phyloP scores from a whole-genome alignment of 1,140 invertebrate species.

The Lordiphosa mommai region DNA sequence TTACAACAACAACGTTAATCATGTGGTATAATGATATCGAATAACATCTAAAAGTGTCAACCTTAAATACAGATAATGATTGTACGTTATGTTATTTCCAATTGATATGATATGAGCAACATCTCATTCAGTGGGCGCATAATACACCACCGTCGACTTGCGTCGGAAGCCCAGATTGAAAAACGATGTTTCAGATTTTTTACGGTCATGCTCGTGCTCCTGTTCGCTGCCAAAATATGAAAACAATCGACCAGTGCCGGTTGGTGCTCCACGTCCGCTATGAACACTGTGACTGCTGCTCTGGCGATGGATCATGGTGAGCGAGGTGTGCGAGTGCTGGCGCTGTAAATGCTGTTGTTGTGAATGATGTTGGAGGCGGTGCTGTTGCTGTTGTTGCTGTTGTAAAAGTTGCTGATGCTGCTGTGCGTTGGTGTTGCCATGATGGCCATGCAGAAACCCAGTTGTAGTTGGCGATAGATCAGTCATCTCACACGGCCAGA shows the following conservation, averaged over 20 bases:
- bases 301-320: conserved; percentile 65
- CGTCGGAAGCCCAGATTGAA: conserved; percentile 76
- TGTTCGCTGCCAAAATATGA: conserved; percentile 75
- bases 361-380: conserved; percentile 38
- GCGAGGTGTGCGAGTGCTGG: conserved; percentile 68
- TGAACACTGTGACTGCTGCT: conserved; percentile 62
- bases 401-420: conserved; percentile 56
- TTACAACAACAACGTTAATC: conserved; percentile 63
- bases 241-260: conserved; percentile 59
- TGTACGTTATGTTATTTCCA: conserved; percentile 18
- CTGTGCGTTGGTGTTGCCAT: conserved; percentile 59
- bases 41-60: conserved; percentile 13
- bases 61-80: conserved; percentile 29
- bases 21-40: conserved; percentile 35
- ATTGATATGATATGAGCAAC: conserved; percentile 35
- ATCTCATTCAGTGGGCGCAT: conserved; percentile 55
- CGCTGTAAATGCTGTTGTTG: conserved; percentile 63
- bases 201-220: conserved; percentile 71
- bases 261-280: conserved; percentile 39
- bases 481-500: conserved; percentile 82
- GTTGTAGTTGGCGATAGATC: conserved; percentile 78
- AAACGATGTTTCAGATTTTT: conserved; percentile 76
- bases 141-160: conserved; percentile 75
- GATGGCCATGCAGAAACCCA: conserved; percentile 65
- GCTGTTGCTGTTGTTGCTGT: conserved; percentile 47